phyloP scores from a whole-genome alignment of 2,888 invertebrate species.

The Tribolium freemani region DNA sequence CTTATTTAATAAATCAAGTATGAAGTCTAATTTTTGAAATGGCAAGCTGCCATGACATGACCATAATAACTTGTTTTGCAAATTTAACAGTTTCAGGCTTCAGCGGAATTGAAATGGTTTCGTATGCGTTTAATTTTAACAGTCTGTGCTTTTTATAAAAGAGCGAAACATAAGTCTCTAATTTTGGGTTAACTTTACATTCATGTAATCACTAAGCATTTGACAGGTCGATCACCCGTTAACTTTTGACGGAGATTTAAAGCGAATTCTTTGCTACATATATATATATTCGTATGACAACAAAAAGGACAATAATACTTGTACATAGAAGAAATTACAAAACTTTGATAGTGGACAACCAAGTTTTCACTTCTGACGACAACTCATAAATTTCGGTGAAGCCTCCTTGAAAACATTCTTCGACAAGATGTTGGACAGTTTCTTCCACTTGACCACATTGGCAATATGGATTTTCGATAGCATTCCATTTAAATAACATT shows the following conservation, averaged over 20 bases:
- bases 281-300: too few relatives aligned
- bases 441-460: too few relatives aligned
- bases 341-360: too few relatives aligned
- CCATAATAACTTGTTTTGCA: neutral
- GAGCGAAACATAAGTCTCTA: slow-evolving; percentile 15
- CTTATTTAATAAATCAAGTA: neutral
- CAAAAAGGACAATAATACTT: too few relatives aligned
- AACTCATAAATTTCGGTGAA: too few relatives aligned
- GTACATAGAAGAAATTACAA: too few relatives aligned
- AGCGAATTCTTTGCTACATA: neutral
- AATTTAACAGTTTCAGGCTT: neutral
- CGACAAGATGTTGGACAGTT: too few relatives aligned
- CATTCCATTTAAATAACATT: too few relatives aligned
- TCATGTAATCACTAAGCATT: neutral
- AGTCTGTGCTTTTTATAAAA: neutral
- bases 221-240: neutral
- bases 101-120: neutral
- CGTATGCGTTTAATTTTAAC: neutral
- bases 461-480: too few relatives aligned
- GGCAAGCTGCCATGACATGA: neutral
- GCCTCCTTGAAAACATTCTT: too few relatives aligned
- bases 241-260: neutral
- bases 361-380: too few relatives aligned
- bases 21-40: neutral
- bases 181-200: neutral